Percentiles rank a stretch among this genome's conserved stretches.
phyloP scores from a whole-genome alignment of 2,797 vertebrate species.

The Streptopelia turtur region DNA sequence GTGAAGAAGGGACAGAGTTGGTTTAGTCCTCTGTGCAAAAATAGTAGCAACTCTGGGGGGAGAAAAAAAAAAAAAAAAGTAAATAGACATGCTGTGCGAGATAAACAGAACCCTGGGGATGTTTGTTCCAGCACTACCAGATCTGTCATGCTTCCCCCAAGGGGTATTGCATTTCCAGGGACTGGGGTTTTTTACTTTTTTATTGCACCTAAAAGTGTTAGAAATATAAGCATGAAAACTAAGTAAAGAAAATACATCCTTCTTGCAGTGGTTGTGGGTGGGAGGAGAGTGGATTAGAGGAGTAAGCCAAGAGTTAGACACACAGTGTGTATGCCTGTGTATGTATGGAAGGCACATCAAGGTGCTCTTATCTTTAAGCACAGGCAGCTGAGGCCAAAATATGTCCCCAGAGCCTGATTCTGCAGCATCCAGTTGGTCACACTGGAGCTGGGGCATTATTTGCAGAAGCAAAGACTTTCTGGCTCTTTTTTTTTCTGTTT shows the following conservation, averaged over 20 bases:
- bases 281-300: not conserved
- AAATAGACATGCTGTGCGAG: not conserved
- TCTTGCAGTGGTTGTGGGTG: not conserved
- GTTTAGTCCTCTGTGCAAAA: not conserved
- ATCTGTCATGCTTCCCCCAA: not conserved
- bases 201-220: not conserved
- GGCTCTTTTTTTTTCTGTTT: not conserved
- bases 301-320: not conserved
- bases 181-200: not conserved
- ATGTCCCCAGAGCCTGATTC: not conserved
- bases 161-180: not conserved
- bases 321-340: accelerated
- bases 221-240: not conserved
- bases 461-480: not conserved
- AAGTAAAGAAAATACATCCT: not conserved
- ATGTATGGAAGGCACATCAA: not conserved
- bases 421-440: not conserved
- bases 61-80: not conserved
- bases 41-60: not conserved
- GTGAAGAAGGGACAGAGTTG: not conserved
- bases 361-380: not conserved
- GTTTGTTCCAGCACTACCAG: not conserved
- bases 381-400: not conserved
- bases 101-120: constrained; percentile 5
- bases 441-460: not conserved